Evolutionary conservation across 2,113 vertebrate genomes (phyloP), one percentile per base, ranked within the genome.

Genomic region (Percina caprodes): DNA sequence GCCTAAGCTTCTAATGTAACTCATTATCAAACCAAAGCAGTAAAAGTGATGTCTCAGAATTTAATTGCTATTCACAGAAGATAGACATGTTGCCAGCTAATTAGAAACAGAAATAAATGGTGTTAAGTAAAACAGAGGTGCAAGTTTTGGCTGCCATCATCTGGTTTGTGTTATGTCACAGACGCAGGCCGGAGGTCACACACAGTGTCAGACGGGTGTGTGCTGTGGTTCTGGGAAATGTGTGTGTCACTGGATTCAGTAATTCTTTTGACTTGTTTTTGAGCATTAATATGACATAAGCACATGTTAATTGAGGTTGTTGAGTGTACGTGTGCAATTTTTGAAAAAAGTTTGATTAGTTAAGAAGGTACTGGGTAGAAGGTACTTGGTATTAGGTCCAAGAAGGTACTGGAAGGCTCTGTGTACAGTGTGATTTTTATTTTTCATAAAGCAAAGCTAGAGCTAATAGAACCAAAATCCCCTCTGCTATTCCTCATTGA

Each of bases 211-310:
- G 30, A 68, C 4, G 24, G 30, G 45, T 52, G 56, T 61, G 63
- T 60, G 26, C 61, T 24, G n/a, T 30, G 11, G 23, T 69, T 78
- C 56, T 54, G 30, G 66, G 76, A 69, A 69, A 45, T 60, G 78
- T 70, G 65, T 62, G 62, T 56, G 61, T 75, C 52, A 76, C 61
- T 68, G 54, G 3, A 12, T 49, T 55, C 4, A 18, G 35, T 71
- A 16, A 69, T n/a, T 21, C 1, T 46, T 42, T 11, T 21, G 23
- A 13, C 18, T 49, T 77, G 74, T 68, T 68, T 49, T 49, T 6
- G 7, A 74, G n/a, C 4, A 30, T 46, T 21, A 30, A 45, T 54
- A 39, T 65, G 16, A 66, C 1, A 5, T 12, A 3, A 2, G 1
- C 62, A 14, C 66, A 30, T 54, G 39, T 45, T 48, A n/a, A 16